Evolutionary conservation across 2,888 invertebrate species (phyloP).

Genomic region (Acronicta psi): DNA sequence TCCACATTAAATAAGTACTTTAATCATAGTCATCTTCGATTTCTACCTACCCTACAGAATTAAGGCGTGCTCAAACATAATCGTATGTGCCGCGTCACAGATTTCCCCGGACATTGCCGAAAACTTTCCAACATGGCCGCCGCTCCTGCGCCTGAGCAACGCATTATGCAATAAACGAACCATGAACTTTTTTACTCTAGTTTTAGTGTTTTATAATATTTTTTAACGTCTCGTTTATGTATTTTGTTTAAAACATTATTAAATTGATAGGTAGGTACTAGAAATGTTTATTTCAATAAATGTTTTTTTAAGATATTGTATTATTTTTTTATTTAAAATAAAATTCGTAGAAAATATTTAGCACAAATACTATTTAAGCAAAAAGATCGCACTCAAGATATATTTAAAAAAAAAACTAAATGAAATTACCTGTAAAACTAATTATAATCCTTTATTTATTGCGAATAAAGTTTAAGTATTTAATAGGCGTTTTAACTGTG

Average conservation of each 20-base stretch:
- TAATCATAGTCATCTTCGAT: not conserved
- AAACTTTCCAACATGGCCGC: constrained; percentile 77
- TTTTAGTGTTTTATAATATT: constrained; percentile 1
- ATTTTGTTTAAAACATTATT: too few relatives aligned
- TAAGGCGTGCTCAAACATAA: constrained; percentile 46
- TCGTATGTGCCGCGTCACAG: constrained; percentile 60
- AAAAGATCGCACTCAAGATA: too few relatives aligned
- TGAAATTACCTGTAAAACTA: too few relatives aligned
- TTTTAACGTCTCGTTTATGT: not conserved
- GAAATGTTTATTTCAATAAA: not conserved
- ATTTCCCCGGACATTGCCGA: constrained; percentile 79
- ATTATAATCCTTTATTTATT: too few relatives aligned
- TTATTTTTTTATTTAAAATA: too few relatives aligned
- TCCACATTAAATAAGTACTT: not conserved
- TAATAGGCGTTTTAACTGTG: not conserved
- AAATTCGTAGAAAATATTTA: too few relatives aligned
- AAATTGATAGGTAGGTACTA: too few relatives aligned
- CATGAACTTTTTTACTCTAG: constrained; percentile 41
- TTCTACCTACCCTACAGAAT: constrained; percentile 15
- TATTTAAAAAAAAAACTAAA: too few relatives aligned
- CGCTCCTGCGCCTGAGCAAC: constrained; percentile 64
- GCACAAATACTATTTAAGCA: too few relatives aligned
- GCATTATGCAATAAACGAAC: constrained; percentile 67
- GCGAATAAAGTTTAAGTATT: too few relatives aligned
- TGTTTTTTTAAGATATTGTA: too few relatives aligned